Evolutionary conservation across 1,140 invertebrate genomes (phyloP), one percentile per base, ranked within the genome.

Genomic region (Heliconius nattereri): DNA sequence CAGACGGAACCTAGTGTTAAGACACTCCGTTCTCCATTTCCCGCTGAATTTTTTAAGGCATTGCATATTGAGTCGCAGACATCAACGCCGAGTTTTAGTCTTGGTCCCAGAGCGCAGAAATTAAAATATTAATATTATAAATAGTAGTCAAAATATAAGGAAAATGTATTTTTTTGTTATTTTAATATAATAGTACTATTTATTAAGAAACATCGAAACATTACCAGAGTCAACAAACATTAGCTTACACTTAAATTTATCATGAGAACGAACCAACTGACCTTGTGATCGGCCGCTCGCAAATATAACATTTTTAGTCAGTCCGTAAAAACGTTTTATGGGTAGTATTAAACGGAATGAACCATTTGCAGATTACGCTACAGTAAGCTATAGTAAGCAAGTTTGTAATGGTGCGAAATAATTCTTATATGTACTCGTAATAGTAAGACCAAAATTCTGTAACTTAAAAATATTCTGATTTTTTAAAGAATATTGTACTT

Each of bases 231-330:
- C n/a, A 73, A 52, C 20, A 73, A 54, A 32, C 35, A 66, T 32
- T 29, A 49, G 26, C 29, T 73, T 74, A 35, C 35, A 23, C 19
- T 74, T 37, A 7, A 20, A 78, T 71, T 73, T 54, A 57, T 78
- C 54, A 23, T 45, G 26, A 7, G 77, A 45, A 74, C 26, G 49
- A 78, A 73, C 72, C 54, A 78, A 74, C 52, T 73, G 78, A 78
- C 75, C 75, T 72, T 71, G 71, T 79, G 75, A 80, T 74, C 29
- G 78, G 73, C 45, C 78, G 57, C 11, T 40, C 75, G 49, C 73
- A 75, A 76, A 80, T 75, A 80, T 73, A 80, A 76, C 74, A 23
- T 80, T 80, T 78, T 80, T 79, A 75, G 74, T 66, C 71, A 57
- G 32, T 71, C 40, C 49, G 78, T 79, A 80, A 80, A 80, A 80